A percentile compares a stretch with the other conserved stretches of the same genome.
Conservation (phyloP, 2,797 vertebrate genomes). For the Merluccius polli region DNA sequence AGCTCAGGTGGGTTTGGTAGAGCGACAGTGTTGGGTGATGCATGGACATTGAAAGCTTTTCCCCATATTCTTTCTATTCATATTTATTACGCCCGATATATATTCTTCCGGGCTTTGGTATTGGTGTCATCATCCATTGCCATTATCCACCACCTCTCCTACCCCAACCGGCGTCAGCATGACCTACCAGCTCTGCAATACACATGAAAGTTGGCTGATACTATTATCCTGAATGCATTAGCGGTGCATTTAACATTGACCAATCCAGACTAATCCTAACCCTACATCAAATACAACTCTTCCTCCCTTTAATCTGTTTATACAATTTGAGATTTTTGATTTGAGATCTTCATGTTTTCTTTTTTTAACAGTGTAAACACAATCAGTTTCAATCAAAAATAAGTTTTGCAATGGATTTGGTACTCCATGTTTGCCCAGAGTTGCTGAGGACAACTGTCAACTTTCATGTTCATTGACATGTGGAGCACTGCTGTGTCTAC, state of each 20-base stretch:
- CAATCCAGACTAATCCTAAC: background rate
- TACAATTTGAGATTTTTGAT: no score
- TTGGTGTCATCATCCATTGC: background rate
- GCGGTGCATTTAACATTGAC: background rate
- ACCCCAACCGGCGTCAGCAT: slow-evolving; percentile 13
- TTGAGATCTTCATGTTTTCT: background rate
- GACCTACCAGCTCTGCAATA: slow-evolving; percentile 17
- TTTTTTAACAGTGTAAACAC: no score
- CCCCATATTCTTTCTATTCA: background rate
- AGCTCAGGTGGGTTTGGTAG: background rate
- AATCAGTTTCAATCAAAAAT: background rate
- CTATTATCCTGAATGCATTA: slow-evolving; percentile 4
- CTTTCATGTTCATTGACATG: slow-evolving; percentile 56
- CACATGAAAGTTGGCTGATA: slow-evolving; percentile 55
- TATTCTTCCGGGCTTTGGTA: background rate
- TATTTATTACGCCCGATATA: background rate
- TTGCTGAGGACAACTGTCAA: slow-evolving; percentile 35
- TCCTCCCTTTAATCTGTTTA: background rate
- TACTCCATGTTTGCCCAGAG: background rate
- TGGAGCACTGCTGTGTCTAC: slow-evolving; percentile 40
- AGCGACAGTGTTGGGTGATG: background rate
- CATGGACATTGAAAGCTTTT: slow-evolving; percentile 10
- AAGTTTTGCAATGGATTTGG: background rate
- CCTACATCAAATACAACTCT: no score
- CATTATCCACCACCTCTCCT: background rate